phyloP scores from a whole-genome alignment of 2,888 invertebrate species.

The Scaptodrosophila latifasciaeformis region DNA sequence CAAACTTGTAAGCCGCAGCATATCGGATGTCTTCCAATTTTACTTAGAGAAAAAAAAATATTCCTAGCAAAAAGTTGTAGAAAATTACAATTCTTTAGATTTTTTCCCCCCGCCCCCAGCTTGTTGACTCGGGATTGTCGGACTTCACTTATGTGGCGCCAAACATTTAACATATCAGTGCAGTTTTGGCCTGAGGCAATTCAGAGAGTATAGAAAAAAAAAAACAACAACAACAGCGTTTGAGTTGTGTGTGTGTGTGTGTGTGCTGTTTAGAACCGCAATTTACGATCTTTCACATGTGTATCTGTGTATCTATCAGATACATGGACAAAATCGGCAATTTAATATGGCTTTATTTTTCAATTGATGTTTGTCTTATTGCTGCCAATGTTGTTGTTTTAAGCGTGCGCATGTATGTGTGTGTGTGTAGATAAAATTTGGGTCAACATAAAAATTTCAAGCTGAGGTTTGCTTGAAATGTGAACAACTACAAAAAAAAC shows the following conservation, averaged over 20 bases:
- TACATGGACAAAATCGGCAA: constrained; percentile 16
- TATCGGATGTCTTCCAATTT: no score
- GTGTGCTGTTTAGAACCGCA: background rate
- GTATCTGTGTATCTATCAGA: background rate
- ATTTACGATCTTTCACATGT: background rate
- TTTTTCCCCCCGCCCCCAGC: no score
- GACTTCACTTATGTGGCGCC: no score
- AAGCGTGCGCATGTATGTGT: constrained; percentile 11
- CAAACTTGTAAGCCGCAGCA: no score
- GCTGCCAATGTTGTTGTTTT: constrained; percentile 5
- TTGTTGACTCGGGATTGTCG: no score
- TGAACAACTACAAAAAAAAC: constrained; percentile 1
- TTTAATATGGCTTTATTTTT: constrained; percentile 49
- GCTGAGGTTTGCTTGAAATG: constrained; percentile 51
- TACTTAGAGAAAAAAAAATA: no score
- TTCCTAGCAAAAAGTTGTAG: no score
- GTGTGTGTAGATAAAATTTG: constrained; percentile 43
- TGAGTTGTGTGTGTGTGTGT: no score
- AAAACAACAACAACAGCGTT: no score
- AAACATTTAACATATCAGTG: background rate
- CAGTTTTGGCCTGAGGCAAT: background rate
- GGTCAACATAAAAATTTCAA: constrained; percentile 55
- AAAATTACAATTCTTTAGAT: no score
- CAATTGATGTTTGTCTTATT: constrained; percentile 51
- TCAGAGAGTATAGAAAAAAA: no score